phyloP scores from a whole-genome alignment of 2,797 vertebrate species.

The Cetoscarus ocellatus region DNA sequence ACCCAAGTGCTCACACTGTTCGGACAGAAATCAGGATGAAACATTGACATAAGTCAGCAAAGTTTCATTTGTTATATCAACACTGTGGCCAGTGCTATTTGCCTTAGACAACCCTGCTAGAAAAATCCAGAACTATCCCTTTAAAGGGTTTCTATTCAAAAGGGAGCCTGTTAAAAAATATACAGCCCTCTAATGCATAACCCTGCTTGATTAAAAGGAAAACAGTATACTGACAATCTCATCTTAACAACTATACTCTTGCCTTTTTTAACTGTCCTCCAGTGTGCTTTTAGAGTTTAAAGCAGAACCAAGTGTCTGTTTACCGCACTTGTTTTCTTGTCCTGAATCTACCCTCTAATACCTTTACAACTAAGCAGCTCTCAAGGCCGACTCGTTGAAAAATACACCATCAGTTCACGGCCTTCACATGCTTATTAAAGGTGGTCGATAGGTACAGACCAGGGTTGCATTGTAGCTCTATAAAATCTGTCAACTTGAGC shows the following conservation, averaged over 20 bases:
- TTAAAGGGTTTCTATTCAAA: slow-evolving; percentile 29
- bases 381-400: slow-evolving; percentile 7
- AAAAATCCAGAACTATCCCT: background rate
- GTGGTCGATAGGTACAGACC: slow-evolving; percentile 5
- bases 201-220: slow-evolving; percentile 26
- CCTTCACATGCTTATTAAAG: slow-evolving; percentile 27
- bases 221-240: background rate
- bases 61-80: too few relatives aligned
- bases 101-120: too few relatives aligned
- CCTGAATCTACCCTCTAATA: background rate
- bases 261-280: background rate
- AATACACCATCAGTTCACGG: slow-evolving; percentile 8
- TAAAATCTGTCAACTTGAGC: slow-evolving; percentile 53
- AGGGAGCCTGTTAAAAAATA: background rate
- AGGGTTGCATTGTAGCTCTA: slow-evolving; percentile 42
- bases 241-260: background rate
- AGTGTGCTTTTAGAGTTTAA: background rate
- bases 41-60: too few relatives aligned
- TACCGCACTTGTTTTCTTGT: background rate
- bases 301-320: background rate
- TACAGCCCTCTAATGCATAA: slow-evolving; percentile 8
- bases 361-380: background rate
- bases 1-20: too few relatives aligned
- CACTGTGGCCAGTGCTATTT: too few relatives aligned
- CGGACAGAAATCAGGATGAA: too few relatives aligned